Evolutionary conservation across 2,888 invertebrate species (phyloP), one percentile per base, ranked within the genome.

Genomic region (Strigamia maritima): DNA sequence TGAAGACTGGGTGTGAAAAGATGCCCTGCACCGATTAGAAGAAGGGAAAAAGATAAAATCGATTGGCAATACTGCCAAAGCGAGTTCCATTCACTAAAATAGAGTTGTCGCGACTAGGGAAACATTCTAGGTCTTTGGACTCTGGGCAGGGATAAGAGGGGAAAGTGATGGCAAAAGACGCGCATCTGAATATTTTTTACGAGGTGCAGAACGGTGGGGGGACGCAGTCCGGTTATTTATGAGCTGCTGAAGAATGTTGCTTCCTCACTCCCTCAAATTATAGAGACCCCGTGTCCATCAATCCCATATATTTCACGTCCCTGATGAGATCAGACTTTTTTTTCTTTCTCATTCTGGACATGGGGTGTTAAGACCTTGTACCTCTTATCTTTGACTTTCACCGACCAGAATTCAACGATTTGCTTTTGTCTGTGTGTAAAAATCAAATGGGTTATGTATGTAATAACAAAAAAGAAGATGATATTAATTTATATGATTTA

Each of bases 231-330:
- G 70, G 70, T 65, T 65, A 78, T 78, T 78, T 78, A 78, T 19
- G 78, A 78, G 65, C 78, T 78, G 78, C 78, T 78, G 78, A 78
- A 78, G 78, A 78, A 78, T 78, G 78, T 78, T 31, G 60, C 70
- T 60, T 78, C 78, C 78, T 78, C 78, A 78, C 78, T 78, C 78
- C 78, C 78, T 75, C 78, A 65, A 78, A 78, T 78, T 78, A 70
- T 78, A 78, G 28, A 78, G 65, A 78, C 60, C 65, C 78, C 35
- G 78, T 60, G 78, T 60, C 78, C 78, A 78, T 78, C 78, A 65
- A 60, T 31, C 70, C 40, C 35, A 38, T 65, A 78, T 78, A 78
- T 78, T 78, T 78, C 70, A 78, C 22, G 78, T 54, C 35, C 10
- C 65, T 78, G 78, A 78, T 78, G 78, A 78, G 65, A 78, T 78